Evolutionary conservation across 2,888 invertebrate species (phyloP).

Genomic region (Hypercompe scribonia): DNA sequence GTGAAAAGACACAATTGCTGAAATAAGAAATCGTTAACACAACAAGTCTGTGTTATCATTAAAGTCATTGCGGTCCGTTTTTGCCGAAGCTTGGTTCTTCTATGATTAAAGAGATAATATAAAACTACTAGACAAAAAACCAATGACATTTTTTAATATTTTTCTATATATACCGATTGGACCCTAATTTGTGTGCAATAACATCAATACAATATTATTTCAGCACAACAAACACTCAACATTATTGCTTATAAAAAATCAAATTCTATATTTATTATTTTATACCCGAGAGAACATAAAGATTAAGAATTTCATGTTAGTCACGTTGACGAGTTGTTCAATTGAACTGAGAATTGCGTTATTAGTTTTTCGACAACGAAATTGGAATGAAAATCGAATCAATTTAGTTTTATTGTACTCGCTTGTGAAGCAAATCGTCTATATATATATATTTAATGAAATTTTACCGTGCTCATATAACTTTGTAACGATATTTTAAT

Average conservation of each 20-base stretch:
- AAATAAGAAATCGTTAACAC: too few relatives aligned
- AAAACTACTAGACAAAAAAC: too few relatives aligned
- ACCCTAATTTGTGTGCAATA: not conserved
- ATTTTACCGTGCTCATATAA: not conserved
- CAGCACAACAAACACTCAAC: not conserved
- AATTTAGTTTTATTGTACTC: constrained; percentile 12
- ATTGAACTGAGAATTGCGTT: constrained; percentile 7
- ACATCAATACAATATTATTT: not conserved
- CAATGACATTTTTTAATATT: too few relatives aligned
- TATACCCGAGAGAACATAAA: not conserved
- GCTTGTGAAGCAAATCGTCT: not conserved
- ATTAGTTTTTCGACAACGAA: constrained; percentile 26
- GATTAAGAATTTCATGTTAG: not conserved
- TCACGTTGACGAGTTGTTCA: not conserved
- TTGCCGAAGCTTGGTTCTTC: too few relatives aligned
- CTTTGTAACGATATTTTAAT: not conserved
- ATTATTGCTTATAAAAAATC: not conserved
- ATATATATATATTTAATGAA: not conserved
- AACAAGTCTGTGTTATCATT: too few relatives aligned
- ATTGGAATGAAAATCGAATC: constrained; percentile 14
- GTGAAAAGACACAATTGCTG: too few relatives aligned
- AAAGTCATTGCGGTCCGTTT: too few relatives aligned
- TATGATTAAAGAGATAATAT: too few relatives aligned
- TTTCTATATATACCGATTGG: too few relatives aligned
- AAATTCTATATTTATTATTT: not conserved